A percentile compares a stretch with the other conserved stretches of the same genome.
These are phyloP conservation scores for Dasysyrphus albostriatus DNA, from an alignment of 2,888 invertebrate genomes.

Conservation along the genomic window DNA sequence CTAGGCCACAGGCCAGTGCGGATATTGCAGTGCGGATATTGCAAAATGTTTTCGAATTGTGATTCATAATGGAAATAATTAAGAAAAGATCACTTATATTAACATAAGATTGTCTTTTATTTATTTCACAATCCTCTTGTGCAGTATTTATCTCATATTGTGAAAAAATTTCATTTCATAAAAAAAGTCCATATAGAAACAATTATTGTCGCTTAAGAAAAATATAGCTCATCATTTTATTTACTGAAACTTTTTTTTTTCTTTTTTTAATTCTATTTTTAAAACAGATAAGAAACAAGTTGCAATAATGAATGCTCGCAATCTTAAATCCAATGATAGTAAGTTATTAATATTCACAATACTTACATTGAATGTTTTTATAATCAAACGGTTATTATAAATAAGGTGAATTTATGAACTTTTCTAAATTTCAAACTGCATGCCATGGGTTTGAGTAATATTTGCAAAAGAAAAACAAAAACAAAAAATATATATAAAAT, in stretches of 20 bases:
- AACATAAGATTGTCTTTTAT: background rate
- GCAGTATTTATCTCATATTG: background rate
- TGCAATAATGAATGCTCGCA: constrained; percentile 82
- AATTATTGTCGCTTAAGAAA: background rate
- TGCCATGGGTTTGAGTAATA: constrained; percentile 26
- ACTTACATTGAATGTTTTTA: constrained; percentile 59
- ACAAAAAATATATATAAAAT: background rate
- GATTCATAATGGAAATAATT: background rate
- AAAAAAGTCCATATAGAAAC: background rate
- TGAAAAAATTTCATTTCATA: background rate
- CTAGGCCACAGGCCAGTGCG: background rate
- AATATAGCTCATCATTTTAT: background rate
- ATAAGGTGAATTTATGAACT: constrained; percentile 48
- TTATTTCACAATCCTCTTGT: background rate
- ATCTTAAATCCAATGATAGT: constrained; percentile 82
- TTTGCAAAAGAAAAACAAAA: background rate
- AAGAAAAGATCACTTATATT: background rate
- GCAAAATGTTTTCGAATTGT: background rate
- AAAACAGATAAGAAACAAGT: constrained; percentile 82
- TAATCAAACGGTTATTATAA: constrained; percentile 33
- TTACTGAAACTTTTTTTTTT: constrained; percentile 25
- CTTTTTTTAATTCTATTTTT: constrained; percentile 69
- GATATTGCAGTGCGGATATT: too few relatives aligned
- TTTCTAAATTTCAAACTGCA: constrained; percentile 55
- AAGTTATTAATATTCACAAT: constrained; percentile 78